phyloP scores from a whole-genome alignment of 2,888 invertebrate species.

The Pristionchus arcanus region DNA sequence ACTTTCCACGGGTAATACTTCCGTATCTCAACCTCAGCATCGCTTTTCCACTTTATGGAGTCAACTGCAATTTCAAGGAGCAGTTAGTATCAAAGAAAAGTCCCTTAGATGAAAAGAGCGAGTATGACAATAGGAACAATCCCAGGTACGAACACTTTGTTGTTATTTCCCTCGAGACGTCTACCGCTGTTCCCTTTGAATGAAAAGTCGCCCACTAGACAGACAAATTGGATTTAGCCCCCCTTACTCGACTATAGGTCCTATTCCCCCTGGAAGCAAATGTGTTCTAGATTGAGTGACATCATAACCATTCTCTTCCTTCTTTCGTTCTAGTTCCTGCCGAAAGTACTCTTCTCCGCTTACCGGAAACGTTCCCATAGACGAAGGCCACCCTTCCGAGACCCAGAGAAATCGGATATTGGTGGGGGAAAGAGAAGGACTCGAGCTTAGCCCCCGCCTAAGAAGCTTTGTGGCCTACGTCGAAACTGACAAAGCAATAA shows the following conservation, averaged over 20 bases:
- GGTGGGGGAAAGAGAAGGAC: neutral
- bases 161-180: neutral
- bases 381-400: neutral
- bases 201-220: neutral
- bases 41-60: too few species aligned
- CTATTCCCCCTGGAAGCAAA: neutral
- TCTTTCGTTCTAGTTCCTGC: neutral
- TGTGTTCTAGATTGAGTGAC: neutral
- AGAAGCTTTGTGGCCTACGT: neutral
- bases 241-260: neutral
- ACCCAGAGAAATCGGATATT: slow-evolving; percentile 17
- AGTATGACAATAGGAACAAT: too few species aligned
- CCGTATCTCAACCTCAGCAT: too few species aligned
- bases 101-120: too few species aligned
- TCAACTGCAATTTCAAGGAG: too few species aligned
- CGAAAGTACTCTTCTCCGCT: neutral
- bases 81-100: too few species aligned
- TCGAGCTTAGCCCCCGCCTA: slow-evolving; percentile 10
- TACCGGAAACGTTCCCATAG: neutral
- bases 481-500: neutral
- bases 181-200: neutral
- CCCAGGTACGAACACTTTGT: too few species aligned
- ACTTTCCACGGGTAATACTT: too few species aligned
- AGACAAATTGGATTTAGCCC: neutral
- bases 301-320: neutral